Percentiles rank a stretch among this genome's conserved stretches.
phyloP scores from a whole-genome alignment of 2,888 invertebrate species.

The Parnassius smintheus region DNA sequence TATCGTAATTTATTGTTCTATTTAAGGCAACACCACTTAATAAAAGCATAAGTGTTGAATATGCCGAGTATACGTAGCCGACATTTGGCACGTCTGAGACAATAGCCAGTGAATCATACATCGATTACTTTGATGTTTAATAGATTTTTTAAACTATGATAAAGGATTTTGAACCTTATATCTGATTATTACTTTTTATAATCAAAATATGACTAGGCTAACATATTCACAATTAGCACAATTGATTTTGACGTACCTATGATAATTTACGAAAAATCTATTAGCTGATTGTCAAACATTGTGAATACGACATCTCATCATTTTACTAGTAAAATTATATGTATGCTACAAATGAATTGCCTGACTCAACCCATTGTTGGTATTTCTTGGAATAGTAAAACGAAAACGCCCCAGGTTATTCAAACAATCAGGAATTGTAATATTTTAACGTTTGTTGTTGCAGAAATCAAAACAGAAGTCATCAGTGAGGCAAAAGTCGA shows the following conservation, averaged over 20 bases:
- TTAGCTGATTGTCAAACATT: slow-evolving; percentile 57
- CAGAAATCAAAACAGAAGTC: slow-evolving; percentile 78
- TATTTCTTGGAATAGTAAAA: slow-evolving; percentile 74
- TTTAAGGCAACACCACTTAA: slow-evolving; percentile 17
- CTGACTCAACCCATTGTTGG: slow-evolving; percentile 76
- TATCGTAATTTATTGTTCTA: slow-evolving; percentile 13
- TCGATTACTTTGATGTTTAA: slow-evolving; percentile 41
- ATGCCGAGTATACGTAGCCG: slow-evolving; percentile 30
- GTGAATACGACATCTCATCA: slow-evolving; percentile 56
- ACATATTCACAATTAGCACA: slow-evolving; percentile 21
- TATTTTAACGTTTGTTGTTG: slow-evolving; percentile 60
- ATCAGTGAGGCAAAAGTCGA: slow-evolving; percentile 74
- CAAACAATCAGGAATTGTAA: slow-evolving; percentile 52
- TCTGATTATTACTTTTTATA: background rate
- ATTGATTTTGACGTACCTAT: slow-evolving; percentile 35
- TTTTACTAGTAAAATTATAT: slow-evolving; percentile 58
- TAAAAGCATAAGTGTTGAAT: slow-evolving; percentile 30
- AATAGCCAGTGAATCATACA: slow-evolving; percentile 59
- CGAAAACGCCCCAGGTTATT: slow-evolving; percentile 70
- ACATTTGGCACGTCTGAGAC: slow-evolving; percentile 45
- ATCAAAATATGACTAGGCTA: slow-evolving; percentile 4
- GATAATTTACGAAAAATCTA: slow-evolving; percentile 49
- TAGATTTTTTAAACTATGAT: slow-evolving; percentile 9
- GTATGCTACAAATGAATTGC: slow-evolving; percentile 59
- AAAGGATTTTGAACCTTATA: slow-evolving; percentile 16